A percentile compares a stretch with the other conserved stretches of the same genome.
Evolutionary conservation across 2,888 invertebrate genomes (phyloP).

Genomic region (Ypsolopha scabrella): DNA sequence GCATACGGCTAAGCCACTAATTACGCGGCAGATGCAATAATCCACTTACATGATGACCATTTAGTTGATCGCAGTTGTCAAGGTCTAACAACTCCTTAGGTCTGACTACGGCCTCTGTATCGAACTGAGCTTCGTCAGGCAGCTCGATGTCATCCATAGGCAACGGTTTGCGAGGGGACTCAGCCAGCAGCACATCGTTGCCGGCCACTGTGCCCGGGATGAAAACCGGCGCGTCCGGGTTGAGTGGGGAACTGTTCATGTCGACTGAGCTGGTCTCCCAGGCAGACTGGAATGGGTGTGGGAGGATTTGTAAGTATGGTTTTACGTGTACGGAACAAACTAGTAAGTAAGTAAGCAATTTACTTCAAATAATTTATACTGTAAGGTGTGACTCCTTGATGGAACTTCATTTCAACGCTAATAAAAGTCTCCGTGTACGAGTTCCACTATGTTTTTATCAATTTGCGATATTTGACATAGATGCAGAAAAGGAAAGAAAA

Average conservation of each 20-base stretch:
- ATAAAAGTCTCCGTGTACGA: no score
- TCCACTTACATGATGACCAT: constrained; percentile 65
- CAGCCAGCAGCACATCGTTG: constrained; percentile 69
- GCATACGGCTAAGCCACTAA: no score
- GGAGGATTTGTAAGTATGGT: no score
- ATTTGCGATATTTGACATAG: no score
- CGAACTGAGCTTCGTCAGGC: constrained; percentile 73
- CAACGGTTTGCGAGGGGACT: constrained; percentile 79
- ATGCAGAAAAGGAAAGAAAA: no score
- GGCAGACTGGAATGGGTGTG: constrained; percentile 43
- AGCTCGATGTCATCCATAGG: constrained; percentile 74
- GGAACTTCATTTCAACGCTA: no score
- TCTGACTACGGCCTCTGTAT: constrained; percentile 72
- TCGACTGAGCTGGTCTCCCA: constrained; percentile 67
- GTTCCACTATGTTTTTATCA: no score
- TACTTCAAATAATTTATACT: no score
- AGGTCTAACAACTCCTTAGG: constrained; percentile 71
- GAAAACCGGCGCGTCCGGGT: constrained; percentile 90
- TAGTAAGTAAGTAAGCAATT: no score
- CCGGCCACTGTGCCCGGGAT: constrained; percentile 73
- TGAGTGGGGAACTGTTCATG: constrained; percentile 83
- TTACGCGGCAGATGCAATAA: no score
- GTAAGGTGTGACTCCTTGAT: no score
- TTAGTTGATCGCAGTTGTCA: constrained; percentile 64
- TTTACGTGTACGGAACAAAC: no score